Evolutionary conservation across 2,797 vertebrate species (phyloP), one percentile per base, ranked within the genome.

Genomic region (Pipistrellus nathusii): DNA sequence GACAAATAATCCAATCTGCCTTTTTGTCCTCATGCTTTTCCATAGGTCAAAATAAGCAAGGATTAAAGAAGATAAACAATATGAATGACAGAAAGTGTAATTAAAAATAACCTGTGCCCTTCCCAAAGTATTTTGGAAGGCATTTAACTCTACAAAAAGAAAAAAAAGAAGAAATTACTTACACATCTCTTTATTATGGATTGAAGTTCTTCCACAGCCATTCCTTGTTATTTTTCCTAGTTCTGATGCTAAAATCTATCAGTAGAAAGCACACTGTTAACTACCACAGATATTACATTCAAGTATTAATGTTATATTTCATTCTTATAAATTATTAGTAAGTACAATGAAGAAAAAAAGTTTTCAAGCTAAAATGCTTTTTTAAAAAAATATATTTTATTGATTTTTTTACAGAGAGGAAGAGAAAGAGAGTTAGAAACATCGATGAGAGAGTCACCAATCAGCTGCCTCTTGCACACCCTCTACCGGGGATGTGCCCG

Each of bases 171-270:
- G 78, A 48, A 93, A 80, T 30, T 96, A 99, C 99, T 99, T 98
- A 99, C 99, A 11, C 99, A 99, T 99, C 98, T 99, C 97, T 99
- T 98, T 96, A 99, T 98, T 97, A 99, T 97, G 96, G 98, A 99
- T 95, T 98, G 99, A 98, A 99, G 98, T 97, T 99, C 99, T 94
- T 99, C 99, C 96, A 99, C 97, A 82, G 99, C 99, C 99, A 99
- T 99, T 95, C 15, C 76, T 89, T 38, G 20, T 94, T 94, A 53
- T 86, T 93, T 93, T 80, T 98, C 88, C 72, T 92, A 83, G 78
- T 87, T 96, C 95, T 25, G 90, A 96, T 95, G 94, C 94, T 97
- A 93, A 97, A 97, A 97, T 64, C 38, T 64, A 94, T 44, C 66
- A 93, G 91, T 6, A 91, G 14, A 94, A 91, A 90, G 89, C 8